Base-by-base conservation (phyloP, 2,888 invertebrate species). In the Thumatha senex region DNA sequence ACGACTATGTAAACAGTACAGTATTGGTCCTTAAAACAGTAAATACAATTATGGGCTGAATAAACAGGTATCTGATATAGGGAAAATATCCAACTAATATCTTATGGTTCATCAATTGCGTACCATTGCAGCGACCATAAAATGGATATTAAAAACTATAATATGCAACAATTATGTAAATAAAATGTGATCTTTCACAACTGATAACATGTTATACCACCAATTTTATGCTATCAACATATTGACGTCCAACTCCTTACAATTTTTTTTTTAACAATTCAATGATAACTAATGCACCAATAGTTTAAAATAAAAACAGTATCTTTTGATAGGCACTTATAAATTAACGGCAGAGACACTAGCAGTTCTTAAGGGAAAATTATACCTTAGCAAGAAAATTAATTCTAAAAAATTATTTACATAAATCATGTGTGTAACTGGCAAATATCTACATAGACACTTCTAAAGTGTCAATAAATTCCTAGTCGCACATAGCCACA, bases 401-500 rank as follows among this genome's bases (percentile, higher is more conserved):
- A 67, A 63, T 68, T 74, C 72, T 77, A 67, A 67, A 61, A 66
- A 78, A 76, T 72, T 74, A 72, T 84, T 88, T 88, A 84, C 87
- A 88, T 80, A 78, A 63, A 74, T 61, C 78, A 74, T 79, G 80
- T 66, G 74, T 64, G 64, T 69, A 78, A 76, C 73, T 72, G 63
- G 64, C 70, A 62, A 74, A 74, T 88, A 84, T 84, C 82, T 88
- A 88, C 84, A 86, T 66, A 78, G n/a, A n/a, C 84, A 84, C 81
- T 82, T 81, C 80, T 82, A 79, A 80, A 80, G 83, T 82, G 82
- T 76, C 60, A 63, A 67, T 76, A 74, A 74, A 55, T 64, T 56
- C 67, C 72, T 77, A 76, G 59, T 73, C 64, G 74, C 18, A 4
- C 18, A 5, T 80, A 83, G 83, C 81, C 84, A 82, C 81, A 83